Base-by-base conservation (phyloP, 2,113 vertebrate genomes). In the Entomyzon cyanotis region DNA sequence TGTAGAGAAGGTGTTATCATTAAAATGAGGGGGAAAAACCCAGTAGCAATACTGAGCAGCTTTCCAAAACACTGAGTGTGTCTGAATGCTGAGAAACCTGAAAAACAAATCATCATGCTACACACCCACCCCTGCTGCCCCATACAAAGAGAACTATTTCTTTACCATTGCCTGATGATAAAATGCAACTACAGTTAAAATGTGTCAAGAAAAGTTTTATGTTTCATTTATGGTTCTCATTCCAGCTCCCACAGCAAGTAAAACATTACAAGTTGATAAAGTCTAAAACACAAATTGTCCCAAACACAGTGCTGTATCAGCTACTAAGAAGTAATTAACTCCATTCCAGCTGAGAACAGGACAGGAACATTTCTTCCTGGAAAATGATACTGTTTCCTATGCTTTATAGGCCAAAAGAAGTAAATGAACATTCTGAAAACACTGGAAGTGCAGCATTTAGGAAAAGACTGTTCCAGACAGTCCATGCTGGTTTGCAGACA, bases 21-120 rank as follows among this genome's bases (percentile, higher is more conserved):
- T 30, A 64, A 86, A 92, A 84, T 0, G 0, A 19, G 7, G 17
- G 5, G 13, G 4, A 0, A 23, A 50, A 46, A 13, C 1, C 7
- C 12, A 74, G 2, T 19, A 60, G 39, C 37, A 92, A 60, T 41
- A 44, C 3, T 87, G n/a, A 89, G 5, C 21, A 83, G 25, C 20
- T 60, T 84, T 77, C n/a, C 39, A 63, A 37, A 92, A 55, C 4
- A 4, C 9, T n/a, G 44, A 17, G 5, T 28, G 47, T 37, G 62
- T 35, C 41, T 44, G 21, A 78, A 27, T 12, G 31, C 35, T 39
- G n/a, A 82, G 39, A 75, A 70, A 15, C 5, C 23, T 53, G 25
- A 53, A 63, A 65, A 82, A 24, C 6, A 30, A 91, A 93, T 24
- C 21, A 53, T 11, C 5, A 5, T 0, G 0, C 11, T 49, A n/a